Evolutionary conservation across 64 coral and sea anemone species (phyloP), one percentile per base, ranked within the genome.

Genomic region (Anthopleura sola): DNA sequence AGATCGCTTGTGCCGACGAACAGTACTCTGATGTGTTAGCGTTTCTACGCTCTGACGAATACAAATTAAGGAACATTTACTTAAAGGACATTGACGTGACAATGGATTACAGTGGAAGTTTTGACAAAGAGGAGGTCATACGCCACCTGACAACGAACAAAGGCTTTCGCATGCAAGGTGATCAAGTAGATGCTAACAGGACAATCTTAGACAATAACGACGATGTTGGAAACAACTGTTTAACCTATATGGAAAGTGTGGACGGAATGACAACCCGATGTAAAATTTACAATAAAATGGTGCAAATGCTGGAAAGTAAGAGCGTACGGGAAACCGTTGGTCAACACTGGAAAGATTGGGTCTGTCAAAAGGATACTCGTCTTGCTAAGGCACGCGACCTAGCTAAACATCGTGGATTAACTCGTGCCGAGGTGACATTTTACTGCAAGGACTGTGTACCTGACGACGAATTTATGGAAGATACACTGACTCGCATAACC

Each of bases 31-130:
- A 56, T 31, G 44, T 85, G 4, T 55, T 55, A 55, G 14, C 38
- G 83, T 85, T 85, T 60, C 36, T 85, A 64, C 26, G 50, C 36
- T 60, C 83, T 54, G 53, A 85, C 37, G 28, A 85, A 26, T 85
- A 64, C 83, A 37, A 37, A 37, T 60, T 85, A 21, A 21, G 55
- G 21, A 85, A 85, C 28, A 85, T 62, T 34, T 83, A 56, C 26
- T 37, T 85, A 18, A 85, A 85, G 60, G 36, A 85, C 12, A 85
- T 60, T 40, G 83, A 85, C 29, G 4, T 85, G 0, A 64, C 83
- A 13, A 56, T 55, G 53, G 53, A 57, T 26, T 55, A 84, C 24
- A 55, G 49, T 47, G 82, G 49, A 55, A 85, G 83, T 24, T 85
- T 60, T 64, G 83, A 66, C 83, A 85, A 85, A 64, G 54, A 85